Conservation (phyloP, 2,113 vertebrate genomes). For the Panthera tigris region DNA sequence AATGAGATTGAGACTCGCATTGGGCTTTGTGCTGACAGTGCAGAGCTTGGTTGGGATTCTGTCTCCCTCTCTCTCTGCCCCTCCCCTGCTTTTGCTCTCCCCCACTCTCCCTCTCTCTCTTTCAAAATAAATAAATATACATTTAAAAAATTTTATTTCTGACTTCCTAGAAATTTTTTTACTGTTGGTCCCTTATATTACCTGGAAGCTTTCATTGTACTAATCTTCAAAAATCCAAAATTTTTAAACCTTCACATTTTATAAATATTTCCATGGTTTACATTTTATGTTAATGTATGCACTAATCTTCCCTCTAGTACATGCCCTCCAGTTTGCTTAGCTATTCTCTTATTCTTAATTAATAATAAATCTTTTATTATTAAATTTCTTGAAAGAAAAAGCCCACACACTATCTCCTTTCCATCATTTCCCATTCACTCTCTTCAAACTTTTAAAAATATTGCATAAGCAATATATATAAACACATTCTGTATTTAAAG, state of each 20-base stretch:
- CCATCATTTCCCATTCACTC: not conserved
- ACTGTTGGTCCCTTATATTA: not conserved
- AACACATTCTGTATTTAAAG: not conserved
- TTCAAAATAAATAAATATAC: no score
- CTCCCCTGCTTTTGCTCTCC: no score
- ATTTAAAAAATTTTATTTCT: not conserved
- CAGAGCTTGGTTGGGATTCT: no score
- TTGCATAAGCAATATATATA: not conserved
- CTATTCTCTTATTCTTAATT: not conserved
- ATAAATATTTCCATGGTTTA: not conserved
- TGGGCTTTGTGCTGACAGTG: no score
- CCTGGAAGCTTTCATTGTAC: not conserved
- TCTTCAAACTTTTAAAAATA: not conserved
- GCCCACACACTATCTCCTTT: not conserved
- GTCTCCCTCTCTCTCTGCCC: no score
- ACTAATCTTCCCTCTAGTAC: not conserved
- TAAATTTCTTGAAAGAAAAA: not conserved
- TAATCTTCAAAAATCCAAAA: conserved; percentile 27
- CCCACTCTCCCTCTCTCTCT: no score
- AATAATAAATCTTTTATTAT: conserved; percentile 18
- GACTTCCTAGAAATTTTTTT: conserved; percentile 27
- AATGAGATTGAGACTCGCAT: no score
- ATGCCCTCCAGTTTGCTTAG: not conserved
- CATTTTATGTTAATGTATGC: not conserved
- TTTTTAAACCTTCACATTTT: not conserved